phyloP scores from a whole-genome alignment of 92 coral and sea anemone species.

The Metridium senile region DNA sequence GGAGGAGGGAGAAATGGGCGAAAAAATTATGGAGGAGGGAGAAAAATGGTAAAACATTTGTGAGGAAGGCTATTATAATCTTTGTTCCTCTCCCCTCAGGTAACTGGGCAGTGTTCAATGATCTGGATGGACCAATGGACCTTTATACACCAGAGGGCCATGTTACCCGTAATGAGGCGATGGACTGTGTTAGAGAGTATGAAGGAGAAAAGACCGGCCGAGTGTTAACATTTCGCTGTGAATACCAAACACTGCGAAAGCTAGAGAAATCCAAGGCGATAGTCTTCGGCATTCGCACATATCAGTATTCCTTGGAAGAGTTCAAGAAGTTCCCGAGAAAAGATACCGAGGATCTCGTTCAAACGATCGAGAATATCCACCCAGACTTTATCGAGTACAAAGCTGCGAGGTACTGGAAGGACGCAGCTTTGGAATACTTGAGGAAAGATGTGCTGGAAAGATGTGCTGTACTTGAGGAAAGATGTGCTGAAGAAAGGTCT shows the following conservation, averaged over 20 bases:
- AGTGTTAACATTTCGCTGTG: constrained; percentile 55
- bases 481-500: not conserved
- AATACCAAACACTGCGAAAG: constrained; percentile 60
- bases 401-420: constrained; percentile 51
- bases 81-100: no score
- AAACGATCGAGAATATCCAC: constrained; percentile 38
- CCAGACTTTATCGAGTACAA: constrained; percentile 42
- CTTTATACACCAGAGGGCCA: constrained; percentile 57
- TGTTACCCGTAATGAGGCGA: constrained; percentile 40
- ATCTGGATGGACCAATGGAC: constrained; percentile 54
- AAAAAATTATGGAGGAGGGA: no score
- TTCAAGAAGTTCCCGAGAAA: constrained; percentile 39
- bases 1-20: no score
- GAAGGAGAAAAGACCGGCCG: constrained; percentile 63
- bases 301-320: constrained; percentile 47
- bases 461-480: not conserved
- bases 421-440: constrained; percentile 45
- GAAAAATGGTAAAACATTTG: no score
- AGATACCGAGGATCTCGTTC: constrained; percentile 26
- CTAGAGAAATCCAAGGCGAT: constrained; percentile 52
- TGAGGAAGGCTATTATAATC: no score
- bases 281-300: constrained; percentile 60
- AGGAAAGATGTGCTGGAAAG: constrained; percentile 34
- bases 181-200: constrained; percentile 31
- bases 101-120: constrained; percentile 66